Evolutionary conservation across 2,888 invertebrate species (phyloP).

Genomic region (Tinea trinotella): DNA sequence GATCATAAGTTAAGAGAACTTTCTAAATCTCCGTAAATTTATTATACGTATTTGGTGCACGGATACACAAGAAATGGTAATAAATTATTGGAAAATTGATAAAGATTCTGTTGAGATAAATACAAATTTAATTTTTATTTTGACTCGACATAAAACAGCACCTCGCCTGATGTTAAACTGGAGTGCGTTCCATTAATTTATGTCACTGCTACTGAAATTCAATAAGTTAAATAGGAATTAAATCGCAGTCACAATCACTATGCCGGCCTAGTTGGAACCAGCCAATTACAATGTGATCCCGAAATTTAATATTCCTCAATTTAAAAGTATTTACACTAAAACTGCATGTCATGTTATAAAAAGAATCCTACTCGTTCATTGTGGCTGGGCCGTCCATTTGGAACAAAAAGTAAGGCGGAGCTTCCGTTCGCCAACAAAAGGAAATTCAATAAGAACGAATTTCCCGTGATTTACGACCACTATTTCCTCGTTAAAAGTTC

Average conservation of each 20-base stretch:
- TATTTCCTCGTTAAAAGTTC: constrained; percentile 67
- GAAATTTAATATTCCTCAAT: neutral
- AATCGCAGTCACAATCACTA: too few relatives aligned
- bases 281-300: neutral
- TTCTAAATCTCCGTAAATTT: constrained; percentile 26
- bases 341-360: constrained; percentile 6
- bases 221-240: too few relatives aligned
- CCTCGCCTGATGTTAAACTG: too few relatives aligned
- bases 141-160: too few relatives aligned
- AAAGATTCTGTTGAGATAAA: neutral
- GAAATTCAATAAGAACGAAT: constrained; percentile 71
- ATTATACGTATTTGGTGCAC: constrained; percentile 15
- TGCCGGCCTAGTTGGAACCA: too few relatives aligned
- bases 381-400: constrained; percentile 37
- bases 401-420: constrained; percentile 56
- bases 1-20: constrained; percentile 34
- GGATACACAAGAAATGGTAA: neutral
- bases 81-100: neutral
- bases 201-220: too few relatives aligned
- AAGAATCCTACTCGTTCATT: constrained; percentile 19
- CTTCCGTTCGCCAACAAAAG: constrained; percentile 57
- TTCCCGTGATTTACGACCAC: constrained; percentile 69
- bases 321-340: neutral
- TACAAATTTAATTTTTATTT: neutral
- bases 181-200: too few relatives aligned